phyloP scores from a whole-genome alignment of 1,140 invertebrate genomes.

The Zophobas atratus region DNA sequence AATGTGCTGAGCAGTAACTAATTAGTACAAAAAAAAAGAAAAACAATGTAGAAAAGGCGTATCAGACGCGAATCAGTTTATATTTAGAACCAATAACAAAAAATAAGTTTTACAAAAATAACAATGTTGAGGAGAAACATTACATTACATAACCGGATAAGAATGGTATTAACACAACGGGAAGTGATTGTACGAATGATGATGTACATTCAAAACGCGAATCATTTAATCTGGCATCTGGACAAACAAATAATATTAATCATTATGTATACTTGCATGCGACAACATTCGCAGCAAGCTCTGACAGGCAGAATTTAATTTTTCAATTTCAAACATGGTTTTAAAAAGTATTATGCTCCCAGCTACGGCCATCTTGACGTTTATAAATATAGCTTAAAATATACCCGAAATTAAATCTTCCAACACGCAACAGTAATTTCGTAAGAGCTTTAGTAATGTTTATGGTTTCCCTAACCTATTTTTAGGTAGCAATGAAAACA shows the following conservation, averaged over 20 bases:
- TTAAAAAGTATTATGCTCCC: constrained; percentile 22
- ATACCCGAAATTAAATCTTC: constrained; percentile 51
- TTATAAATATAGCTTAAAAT: constrained; percentile 54
- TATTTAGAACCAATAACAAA: too few species aligned
- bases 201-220: too few species aligned
- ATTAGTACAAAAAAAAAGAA: too few species aligned
- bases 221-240: neutral
- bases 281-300: too few species aligned
- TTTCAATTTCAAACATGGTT: constrained; percentile 24
- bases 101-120: too few species aligned
- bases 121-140: too few species aligned
- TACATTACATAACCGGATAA: too few species aligned
- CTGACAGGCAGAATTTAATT: constrained; percentile 15
- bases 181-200: too few species aligned
- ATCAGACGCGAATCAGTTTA: too few species aligned
- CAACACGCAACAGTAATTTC: constrained; percentile 52
- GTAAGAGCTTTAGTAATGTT: constrained; percentile 49
- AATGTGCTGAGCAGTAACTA: neutral
- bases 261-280: neutral
- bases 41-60: too few species aligned
- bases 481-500: constrained; percentile 45
- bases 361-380: constrained; percentile 47
- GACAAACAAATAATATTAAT: neutral
- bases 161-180: too few species aligned
- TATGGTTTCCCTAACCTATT: constrained; percentile 50